Percentiles rank a stretch among this genome's conserved stretches.
phyloP scores from a whole-genome alignment of 2,113 vertebrate genomes.

The Illadopsis cleaveri region DNA sequence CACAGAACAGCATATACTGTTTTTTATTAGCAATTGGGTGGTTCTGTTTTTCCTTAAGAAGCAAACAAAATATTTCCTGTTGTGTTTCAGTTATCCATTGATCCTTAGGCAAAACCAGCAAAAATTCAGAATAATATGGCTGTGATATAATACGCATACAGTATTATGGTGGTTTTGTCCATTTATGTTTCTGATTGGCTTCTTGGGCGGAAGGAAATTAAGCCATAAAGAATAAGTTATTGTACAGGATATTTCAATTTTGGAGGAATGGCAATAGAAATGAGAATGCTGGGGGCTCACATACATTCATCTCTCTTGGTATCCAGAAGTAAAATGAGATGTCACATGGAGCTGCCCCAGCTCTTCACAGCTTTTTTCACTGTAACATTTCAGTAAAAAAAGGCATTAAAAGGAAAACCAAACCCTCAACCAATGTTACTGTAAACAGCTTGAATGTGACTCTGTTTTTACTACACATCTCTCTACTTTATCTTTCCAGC shows the following conservation, averaged over 20 bases:
- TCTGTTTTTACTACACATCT: neutral
- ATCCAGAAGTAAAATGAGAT: constrained; percentile 45
- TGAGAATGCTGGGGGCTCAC: neutral
- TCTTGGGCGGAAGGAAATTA: constrained; percentile 51
- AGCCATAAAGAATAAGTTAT: constrained; percentile 58
- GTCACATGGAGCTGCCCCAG: neutral
- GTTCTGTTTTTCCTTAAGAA: constrained; percentile 12
- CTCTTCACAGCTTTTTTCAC: neutral
- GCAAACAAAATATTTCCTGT: constrained; percentile 38
- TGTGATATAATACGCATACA: constrained; percentile 15
- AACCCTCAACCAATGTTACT: neutral
- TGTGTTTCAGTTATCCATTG: constrained; percentile 28
- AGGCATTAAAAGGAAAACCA: neutral
- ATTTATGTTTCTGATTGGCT: constrained; percentile 53
- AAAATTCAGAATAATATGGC: constrained; percentile 27
- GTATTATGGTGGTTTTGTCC: constrained; percentile 16
- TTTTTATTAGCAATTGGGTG: constrained; percentile 48
- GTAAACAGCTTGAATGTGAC: neutral
- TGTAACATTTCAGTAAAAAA: neutral
- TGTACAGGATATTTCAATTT: constrained; percentile 56
- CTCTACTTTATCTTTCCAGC: neutral
- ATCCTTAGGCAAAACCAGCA: constrained; percentile 49
- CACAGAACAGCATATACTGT: neutral
- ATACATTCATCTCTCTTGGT: constrained; percentile 22
- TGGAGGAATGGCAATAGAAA: constrained; percentile 24